Evolutionary conservation across 2,888 invertebrate species (phyloP).

Genomic region (Graphium colonna): DNA sequence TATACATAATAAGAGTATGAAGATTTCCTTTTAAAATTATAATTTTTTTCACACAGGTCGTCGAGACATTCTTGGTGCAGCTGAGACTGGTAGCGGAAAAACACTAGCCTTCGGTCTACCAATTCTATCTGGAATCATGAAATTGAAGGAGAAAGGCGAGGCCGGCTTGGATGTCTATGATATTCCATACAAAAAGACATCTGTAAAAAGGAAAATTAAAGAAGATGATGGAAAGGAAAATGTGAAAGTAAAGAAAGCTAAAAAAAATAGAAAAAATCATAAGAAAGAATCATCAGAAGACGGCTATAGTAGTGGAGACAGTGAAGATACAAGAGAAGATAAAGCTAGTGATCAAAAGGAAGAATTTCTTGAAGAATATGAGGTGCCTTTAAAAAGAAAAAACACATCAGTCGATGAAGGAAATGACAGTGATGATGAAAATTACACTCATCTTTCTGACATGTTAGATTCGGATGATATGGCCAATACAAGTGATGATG

Average conservation of each 20-base stretch:
- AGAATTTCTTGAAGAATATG: constrained; percentile 59
- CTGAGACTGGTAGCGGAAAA: constrained; percentile 99
- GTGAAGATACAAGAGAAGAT: constrained; percentile 22
- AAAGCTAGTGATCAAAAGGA: constrained; percentile 29
- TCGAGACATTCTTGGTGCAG: constrained; percentile 97
- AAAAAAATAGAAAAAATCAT: constrained; percentile 33
- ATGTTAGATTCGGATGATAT: constrained; percentile 62
- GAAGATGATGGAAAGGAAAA: constrained; percentile 28
- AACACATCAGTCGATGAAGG: constrained; percentile 53
- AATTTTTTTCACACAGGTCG: too few species aligned
- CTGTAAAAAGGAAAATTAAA: constrained; percentile 45
- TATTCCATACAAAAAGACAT: constrained; percentile 58
- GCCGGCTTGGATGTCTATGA: constrained; percentile 60
- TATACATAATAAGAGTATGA: too few species aligned
- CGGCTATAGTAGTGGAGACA: constrained; percentile 55
- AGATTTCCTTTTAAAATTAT: too few species aligned
- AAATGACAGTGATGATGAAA: constrained; percentile 61
- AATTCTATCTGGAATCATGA: constrained; percentile 91
- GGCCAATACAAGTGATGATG: constrained; percentile 44
- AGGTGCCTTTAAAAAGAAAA: constrained; percentile 54
- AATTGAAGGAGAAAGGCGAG: constrained; percentile 77
- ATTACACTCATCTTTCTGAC: constrained; percentile 62
- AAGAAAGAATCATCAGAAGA: constrained; percentile 62
- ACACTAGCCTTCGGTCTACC: constrained; percentile 98
- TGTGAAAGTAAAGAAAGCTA: constrained; percentile 28